Evolutionary conservation across 2,888 invertebrate species (phyloP), one percentile per base, ranked within the genome.

Genomic region (Ganaspis brasiliensis): DNA sequence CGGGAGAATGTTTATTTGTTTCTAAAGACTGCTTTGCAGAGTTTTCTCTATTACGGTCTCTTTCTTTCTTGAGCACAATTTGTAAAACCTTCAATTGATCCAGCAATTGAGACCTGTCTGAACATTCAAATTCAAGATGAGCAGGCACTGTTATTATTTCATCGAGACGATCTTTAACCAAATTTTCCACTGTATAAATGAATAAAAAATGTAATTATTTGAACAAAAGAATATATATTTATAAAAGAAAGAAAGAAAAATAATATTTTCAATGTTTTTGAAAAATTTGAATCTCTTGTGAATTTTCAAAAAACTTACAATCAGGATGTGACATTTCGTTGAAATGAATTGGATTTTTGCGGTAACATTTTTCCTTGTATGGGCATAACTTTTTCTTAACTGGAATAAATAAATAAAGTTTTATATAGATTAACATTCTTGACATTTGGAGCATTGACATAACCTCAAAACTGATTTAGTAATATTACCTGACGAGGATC

Each of bases 301-400:
- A n/a, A 12, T 21, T 49, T 49, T 19, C 49, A 49, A 63, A 75
- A 75, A 75, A 92, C 94, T 94, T 93, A 97, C 97, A 93, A 88
- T 97, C 96, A 9, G 95, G 94, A 93, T 98, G 98, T 45, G 94
- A 93, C 90, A 94, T 97, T 90, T 97, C 96, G 78, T 93, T 93
- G 79, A 97, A 96, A 91, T 98, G 98, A 76, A 95, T 94, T 0
- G 97, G 96, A 92, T 97, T 98, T 86, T 95, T 94, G 73, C 98
- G 93, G 87, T 96, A 98, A 87, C 98, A 98, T 83, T 94, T 94
- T 35, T 94, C 94, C 8, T 95, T 96, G 90, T 96, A 97, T 16
- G 94, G 95, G 89, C 98, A 98, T 77, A 92, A 91, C 81, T 93
- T 93, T 84, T 92, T 93, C 45, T 80, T 84, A 57, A 57, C 84